phyloP scores from a whole-genome alignment of 2,113 vertebrate species.

The Camelus dromedarius region DNA sequence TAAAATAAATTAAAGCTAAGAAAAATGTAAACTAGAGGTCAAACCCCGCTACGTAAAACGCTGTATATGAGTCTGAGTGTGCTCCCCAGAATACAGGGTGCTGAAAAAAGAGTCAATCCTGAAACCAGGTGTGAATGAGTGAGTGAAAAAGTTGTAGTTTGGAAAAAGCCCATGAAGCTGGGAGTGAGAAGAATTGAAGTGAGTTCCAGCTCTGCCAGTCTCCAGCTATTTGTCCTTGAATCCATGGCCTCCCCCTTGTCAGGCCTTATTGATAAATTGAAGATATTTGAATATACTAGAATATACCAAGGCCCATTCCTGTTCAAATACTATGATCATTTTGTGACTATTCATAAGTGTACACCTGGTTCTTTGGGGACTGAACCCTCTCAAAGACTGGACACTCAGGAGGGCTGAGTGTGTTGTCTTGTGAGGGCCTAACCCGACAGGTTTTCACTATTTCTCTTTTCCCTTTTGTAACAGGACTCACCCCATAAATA shows the following conservation, averaged over 20 bases:
- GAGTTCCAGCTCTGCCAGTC: background rate
- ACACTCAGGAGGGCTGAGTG: background rate
- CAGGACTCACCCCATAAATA: background rate
- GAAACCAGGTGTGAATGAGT: background rate
- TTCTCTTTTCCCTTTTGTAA: background rate
- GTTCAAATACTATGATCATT: background rate
- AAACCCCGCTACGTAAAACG: background rate
- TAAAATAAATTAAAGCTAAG: constrained; percentile 5
- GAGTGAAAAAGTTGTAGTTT: background rate
- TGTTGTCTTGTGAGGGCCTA: background rate
- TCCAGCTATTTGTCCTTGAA: background rate
- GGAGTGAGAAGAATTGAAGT: background rate
- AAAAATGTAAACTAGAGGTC: background rate
- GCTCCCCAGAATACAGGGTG: background rate
- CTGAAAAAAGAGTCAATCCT: background rate
- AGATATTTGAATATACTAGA: background rate
- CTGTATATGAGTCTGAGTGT: background rate
- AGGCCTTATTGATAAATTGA: background rate
- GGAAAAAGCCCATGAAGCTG: background rate
- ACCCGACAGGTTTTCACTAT: background rate
- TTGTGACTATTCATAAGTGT: background rate
- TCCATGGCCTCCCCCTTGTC: background rate
- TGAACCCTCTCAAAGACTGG: background rate
- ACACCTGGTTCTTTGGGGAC: background rate
- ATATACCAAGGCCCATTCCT: background rate